Base-by-base conservation (phyloP, 2,797 vertebrate species). In the Neomorphus geoffroyi region DNA sequence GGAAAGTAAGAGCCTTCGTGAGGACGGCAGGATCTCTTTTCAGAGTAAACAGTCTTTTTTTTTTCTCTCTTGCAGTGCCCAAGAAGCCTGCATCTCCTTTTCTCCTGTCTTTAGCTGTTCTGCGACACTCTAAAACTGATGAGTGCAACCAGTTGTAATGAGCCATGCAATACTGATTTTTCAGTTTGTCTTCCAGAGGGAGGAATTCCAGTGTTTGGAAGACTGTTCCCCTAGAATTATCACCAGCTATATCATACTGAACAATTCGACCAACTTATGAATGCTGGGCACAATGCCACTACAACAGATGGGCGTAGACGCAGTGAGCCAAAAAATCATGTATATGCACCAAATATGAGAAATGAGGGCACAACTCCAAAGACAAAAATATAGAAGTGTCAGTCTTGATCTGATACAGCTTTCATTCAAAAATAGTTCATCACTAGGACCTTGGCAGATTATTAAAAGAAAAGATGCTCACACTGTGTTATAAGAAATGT, bases 361-460 rank as follows among this genome's bases (percentile, higher is more conserved):
- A 96, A 96, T 74, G 84, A 96, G 93, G 94, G 95, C 95, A 83
- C 48, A 82, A 54, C 93, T 96, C 96, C 96, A 96, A 94, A 91
- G 93, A 28, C 37, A 70, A 81, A 95, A 95, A 94, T 88, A 86
- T 11, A 86, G 72, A 94, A 75, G 37, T 88, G 92, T 81, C 93
- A 94, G 70, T 62, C 93, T 94, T 90, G 54, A 94, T 95, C 77
- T 94, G 85, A 79, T 79, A 86, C 32, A 93, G 50, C 70, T 94
- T 79, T 94, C 77, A 83, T 88, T 90, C 77, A 90, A 80, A 90
- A 80, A 41, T n/a, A 24, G 58, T 72, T 90, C 80, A 83, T 45
- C 80, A 61, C 37, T 39, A 72, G 35, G 37, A 57, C 83, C 43
- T 54, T 93, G 94, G 85, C 85, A 90, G 41, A 14, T 71, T 80